A percentile compares a stretch with the other conserved stretches of the same genome.
Conservation (phyloP, 1,140 invertebrate species). For the Aphaenogaster rudis region DNA sequence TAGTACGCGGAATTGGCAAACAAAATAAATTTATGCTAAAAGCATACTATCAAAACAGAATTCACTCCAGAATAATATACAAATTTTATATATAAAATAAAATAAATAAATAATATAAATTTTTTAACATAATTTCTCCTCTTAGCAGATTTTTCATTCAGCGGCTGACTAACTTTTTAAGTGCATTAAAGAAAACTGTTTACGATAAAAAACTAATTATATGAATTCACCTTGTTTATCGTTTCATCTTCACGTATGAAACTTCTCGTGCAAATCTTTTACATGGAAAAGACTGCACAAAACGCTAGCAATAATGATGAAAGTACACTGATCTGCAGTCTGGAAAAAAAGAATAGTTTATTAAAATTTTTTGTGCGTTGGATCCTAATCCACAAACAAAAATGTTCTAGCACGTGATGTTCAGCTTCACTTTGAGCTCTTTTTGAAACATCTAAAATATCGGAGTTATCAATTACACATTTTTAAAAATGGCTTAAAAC, state of each 20-base stretch:
- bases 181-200: constrained; percentile 46
- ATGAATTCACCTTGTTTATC: constrained; percentile 26
- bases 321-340: background rate
- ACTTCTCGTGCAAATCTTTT: constrained; percentile 9
- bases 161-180: constrained; percentile 11
- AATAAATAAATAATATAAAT: background rate
- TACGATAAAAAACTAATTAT: constrained; percentile 37
- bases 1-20: background rate
- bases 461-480: background rate
- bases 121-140: constrained; percentile 1
- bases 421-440: background rate
- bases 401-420: background rate
- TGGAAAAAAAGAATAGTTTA: background rate
- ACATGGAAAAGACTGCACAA: background rate
- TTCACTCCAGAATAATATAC: background rate
- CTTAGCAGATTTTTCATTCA: constrained; percentile 6
- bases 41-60: background rate
- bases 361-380: background rate
- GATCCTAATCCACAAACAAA: background rate
- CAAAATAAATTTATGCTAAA: background rate
- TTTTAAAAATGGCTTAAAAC: background rate
- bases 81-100: background rate
- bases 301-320: background rate
- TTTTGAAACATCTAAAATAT: background rate
- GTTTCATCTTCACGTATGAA: background rate